Conservation (phyloP, 2,888 invertebrate genomes). For the Fabriciana adippe region DNA sequence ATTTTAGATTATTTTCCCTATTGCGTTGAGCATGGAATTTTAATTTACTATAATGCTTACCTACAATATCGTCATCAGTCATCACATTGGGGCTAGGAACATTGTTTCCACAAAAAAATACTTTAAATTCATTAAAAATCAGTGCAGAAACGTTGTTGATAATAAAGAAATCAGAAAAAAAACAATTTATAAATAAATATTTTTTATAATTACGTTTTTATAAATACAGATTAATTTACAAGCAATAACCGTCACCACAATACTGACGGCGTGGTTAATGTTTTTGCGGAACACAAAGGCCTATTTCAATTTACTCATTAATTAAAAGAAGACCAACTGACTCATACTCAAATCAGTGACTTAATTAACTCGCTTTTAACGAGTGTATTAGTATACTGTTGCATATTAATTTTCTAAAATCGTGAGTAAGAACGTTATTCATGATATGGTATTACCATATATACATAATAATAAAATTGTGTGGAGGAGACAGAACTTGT, state of each 20-base stretch:
- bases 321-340: conserved; percentile 27
- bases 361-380: conserved; percentile 47
- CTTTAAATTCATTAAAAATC: too few species aligned
- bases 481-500: too few species aligned
- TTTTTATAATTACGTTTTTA: not conserved
- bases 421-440: conserved; percentile 54
- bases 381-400: conserved; percentile 52
- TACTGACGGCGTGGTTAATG: not conserved
- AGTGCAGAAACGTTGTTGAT: too few species aligned
- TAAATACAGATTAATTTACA: not conserved
- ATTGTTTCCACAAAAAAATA: too few species aligned
- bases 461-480: conserved; percentile 12
- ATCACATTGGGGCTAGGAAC: too few species aligned
- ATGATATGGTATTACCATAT: conserved; percentile 30
- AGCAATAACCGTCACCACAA: not conserved
- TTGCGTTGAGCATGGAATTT: too few species aligned
- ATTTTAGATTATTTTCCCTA: too few species aligned
- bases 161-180: too few species aligned
- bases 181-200: not conserved
- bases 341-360: conserved; percentile 48
- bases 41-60: too few species aligned
- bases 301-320: conserved; percentile 24
- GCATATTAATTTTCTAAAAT: conserved; percentile 58
- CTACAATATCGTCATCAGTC: too few species aligned
- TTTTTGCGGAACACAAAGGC: conserved; percentile 10